Conservation (phyloP, 2,888 invertebrate species). For the Acanthosepion esculentum region DNA sequence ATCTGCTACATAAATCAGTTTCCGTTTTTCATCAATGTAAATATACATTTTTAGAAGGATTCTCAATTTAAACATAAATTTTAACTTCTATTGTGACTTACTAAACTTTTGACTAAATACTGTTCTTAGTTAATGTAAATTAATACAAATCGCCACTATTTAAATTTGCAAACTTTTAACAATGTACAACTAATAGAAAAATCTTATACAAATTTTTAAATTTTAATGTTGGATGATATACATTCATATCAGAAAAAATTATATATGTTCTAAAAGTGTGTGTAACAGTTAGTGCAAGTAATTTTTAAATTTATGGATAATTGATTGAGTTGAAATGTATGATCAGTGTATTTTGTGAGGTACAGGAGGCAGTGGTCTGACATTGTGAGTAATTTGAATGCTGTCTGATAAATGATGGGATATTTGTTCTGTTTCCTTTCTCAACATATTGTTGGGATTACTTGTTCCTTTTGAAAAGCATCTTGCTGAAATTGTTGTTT, state of each 20-base stretch:
- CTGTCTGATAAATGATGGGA: not conserved
- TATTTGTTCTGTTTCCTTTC: not conserved
- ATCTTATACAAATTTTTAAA: not conserved
- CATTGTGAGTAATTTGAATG: conserved; percentile 33
- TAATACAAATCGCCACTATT: no score
- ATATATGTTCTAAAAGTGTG: no score
- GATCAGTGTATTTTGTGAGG: not conserved
- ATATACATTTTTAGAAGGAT: not conserved
- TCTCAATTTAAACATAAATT: not conserved
- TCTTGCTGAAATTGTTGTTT: not conserved
- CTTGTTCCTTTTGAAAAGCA: not conserved
- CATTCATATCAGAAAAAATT: not conserved
- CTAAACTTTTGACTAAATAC: no score
- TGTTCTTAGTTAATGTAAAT: no score
- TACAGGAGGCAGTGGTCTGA: conserved; percentile 21
- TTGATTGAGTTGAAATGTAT: not conserved
- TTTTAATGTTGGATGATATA: not conserved
- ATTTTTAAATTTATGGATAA: not conserved
- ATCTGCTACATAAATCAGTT: no score
- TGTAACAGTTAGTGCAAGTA: not conserved
- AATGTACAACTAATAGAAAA: no score
- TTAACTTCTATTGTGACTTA: no score
- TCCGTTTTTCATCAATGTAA: not conserved
- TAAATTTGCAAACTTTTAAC: no score
- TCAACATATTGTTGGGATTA: not conserved